Conservation (phyloP, 2,797 vertebrate genomes). For the Pterois miles region DNA sequence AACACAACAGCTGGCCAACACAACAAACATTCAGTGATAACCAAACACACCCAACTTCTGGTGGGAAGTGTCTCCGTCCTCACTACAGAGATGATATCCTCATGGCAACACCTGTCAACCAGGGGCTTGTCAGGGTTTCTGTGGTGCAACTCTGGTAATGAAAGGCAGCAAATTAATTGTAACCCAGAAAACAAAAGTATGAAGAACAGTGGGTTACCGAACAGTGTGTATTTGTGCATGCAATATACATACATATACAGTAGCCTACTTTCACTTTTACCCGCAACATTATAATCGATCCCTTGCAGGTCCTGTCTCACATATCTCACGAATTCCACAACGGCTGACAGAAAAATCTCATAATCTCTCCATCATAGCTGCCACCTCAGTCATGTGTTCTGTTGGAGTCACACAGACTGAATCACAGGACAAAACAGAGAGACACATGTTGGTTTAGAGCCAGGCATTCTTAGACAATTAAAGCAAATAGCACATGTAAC, state of each 20-base stretch:
- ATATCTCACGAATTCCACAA: neutral
- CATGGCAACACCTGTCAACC: neutral
- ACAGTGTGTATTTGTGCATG: neutral
- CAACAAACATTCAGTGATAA: neutral
- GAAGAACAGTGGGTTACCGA: neutral
- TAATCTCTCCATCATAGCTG: neutral
- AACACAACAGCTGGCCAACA: neutral
- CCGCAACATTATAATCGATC: neutral
- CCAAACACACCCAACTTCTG: constrained; percentile 6
- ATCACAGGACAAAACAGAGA: neutral
- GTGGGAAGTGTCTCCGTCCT: neutral
- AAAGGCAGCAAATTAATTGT: neutral
- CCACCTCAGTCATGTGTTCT: neutral
- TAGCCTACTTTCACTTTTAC: neutral
- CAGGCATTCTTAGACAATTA: neutral
- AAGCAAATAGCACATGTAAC: neutral
- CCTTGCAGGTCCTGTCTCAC: neutral
- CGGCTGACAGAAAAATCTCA: neutral
- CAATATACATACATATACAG: too few relatives aligned
- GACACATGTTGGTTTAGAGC: neutral
- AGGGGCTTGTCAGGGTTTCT: neutral
- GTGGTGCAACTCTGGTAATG: neutral
- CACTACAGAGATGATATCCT: neutral
- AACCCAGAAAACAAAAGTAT: neutral
- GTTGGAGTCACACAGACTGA: neutral